A percentile compares a stretch with the other conserved stretches of the same genome.
Conservation (phyloP, 2,797 vertebrate genomes). For the Buphagus erythrorhynchus region DNA sequence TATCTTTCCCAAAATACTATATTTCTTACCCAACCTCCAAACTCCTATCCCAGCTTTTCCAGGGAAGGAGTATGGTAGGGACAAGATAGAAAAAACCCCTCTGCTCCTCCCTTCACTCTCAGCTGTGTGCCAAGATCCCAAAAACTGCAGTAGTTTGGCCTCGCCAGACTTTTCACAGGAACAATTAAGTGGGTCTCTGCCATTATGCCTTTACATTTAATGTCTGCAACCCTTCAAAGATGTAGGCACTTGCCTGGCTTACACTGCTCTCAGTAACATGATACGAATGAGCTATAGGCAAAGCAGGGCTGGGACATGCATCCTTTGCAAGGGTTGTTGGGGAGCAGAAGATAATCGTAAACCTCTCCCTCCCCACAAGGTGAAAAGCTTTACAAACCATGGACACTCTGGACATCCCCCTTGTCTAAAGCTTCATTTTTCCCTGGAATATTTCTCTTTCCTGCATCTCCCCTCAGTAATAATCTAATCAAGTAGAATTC, state of each 20-base stretch:
- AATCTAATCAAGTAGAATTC: constrained; percentile 45
- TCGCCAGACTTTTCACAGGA: background rate
- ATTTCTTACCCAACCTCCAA: background rate
- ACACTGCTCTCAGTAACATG: background rate
- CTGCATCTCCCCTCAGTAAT: background rate
- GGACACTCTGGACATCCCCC: background rate
- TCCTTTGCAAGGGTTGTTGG: background rate
- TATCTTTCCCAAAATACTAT: background rate
- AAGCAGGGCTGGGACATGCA: background rate
- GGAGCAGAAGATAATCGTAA: background rate
- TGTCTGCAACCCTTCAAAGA: background rate
- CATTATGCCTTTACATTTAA: background rate
- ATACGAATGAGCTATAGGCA: background rate
- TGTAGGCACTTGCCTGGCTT: background rate
- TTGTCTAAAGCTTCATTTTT: background rate
- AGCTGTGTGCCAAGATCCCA: background rate
- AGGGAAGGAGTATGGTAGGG: background rate
- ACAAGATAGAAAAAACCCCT: background rate
- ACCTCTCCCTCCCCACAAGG: background rate
- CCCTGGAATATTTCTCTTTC: constrained; percentile 4
- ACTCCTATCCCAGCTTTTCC: background rate
- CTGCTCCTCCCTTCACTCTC: background rate
- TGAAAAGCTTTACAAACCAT: background rate
- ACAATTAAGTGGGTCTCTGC: background rate
- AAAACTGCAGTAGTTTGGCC: background rate